phyloP scores from a whole-genome alignment of 2,113 vertebrate genomes.

The Notarius quadriscutis region DNA sequence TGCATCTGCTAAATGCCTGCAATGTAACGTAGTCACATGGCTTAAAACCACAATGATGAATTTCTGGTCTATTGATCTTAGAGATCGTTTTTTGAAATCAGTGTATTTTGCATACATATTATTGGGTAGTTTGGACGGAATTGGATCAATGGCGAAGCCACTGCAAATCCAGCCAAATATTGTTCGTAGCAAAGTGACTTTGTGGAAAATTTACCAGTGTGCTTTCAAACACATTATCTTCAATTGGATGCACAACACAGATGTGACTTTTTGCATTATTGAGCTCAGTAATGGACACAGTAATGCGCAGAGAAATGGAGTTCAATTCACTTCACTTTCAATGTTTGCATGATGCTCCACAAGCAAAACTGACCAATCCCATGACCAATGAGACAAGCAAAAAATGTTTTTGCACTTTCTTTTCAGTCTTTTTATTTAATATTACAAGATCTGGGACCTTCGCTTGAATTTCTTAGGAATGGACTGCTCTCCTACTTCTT shows the following conservation, averaged over 20 bases:
- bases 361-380: neutral
- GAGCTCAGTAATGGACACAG: neutral
- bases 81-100: no score
- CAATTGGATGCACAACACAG: neutral
- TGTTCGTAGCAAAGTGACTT: constrained; percentile 7
- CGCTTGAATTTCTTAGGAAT: neutral
- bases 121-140: neutral
- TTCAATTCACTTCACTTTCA: neutral
- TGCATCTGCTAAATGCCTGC: no score
- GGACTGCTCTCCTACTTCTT: neutral
- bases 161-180: neutral
- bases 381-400: neutral
- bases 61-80: neutral
- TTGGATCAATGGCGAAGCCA: neutral
- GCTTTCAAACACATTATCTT: constrained; percentile 7
- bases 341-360: neutral
- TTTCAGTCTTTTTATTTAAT: neutral
- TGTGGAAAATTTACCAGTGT: constrained; percentile 14
- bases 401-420: neutral
- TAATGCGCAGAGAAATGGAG: neutral
- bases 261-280: neutral
- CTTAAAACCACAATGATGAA: neutral
- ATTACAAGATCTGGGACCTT: neutral
- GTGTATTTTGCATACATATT: neutral
- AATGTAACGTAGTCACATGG: neutral